Percentiles rank a stretch among this genome's conserved stretches.
Conservation (phyloP, 2,797 vertebrate genomes). For the Arremon aurantiirostris region DNA sequence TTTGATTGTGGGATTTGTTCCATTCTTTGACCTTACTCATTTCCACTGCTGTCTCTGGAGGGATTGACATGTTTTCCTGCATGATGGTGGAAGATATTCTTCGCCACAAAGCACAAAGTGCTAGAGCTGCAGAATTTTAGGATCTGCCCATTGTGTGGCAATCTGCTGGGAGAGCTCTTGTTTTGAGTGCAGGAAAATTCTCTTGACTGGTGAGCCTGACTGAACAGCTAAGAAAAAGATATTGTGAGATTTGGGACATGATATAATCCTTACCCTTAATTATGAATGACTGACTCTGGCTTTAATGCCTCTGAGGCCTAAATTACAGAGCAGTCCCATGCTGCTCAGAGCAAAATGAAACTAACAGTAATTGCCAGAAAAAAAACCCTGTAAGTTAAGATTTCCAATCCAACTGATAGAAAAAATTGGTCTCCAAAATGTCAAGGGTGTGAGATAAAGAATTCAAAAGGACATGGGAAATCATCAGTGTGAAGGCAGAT, state of each 20-base stretch:
- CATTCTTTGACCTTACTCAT: background rate
- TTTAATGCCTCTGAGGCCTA: background rate
- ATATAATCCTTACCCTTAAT: background rate
- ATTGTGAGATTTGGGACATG: background rate
- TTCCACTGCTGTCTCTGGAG: background rate
- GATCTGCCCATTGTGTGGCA: background rate
- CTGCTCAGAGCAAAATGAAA: background rate
- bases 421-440: background rate
- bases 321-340: background rate
- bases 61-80: background rate
- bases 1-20: background rate
- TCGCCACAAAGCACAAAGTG: background rate
- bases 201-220: background rate
- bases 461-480: background rate
- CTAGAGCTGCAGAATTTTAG: background rate
- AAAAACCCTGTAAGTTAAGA: accelerated
- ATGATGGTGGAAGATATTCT: background rate
- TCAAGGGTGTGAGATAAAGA: background rate
- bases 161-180: background rate
- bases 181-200: background rate
- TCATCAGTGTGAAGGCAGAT: background rate
- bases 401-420: background rate
- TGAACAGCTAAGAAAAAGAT: background rate
- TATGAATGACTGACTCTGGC: background rate
- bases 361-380: background rate